These are phyloP conservation scores for Penaeus chinensis DNA, from an alignment of 1,140 invertebrate species.

Conservation along the genomic window DNA sequence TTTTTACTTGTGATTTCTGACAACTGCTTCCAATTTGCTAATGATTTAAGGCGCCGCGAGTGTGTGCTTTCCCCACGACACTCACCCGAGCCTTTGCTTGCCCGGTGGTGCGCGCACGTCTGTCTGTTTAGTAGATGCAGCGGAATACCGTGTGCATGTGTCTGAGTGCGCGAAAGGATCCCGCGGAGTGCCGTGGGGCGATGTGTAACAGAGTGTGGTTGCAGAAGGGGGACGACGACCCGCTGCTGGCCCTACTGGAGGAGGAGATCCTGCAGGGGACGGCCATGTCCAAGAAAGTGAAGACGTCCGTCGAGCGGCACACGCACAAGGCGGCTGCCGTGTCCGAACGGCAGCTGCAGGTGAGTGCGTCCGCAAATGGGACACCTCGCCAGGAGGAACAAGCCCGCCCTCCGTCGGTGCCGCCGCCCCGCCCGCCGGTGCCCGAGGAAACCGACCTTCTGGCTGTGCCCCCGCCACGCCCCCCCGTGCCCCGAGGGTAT, in stretches of 20 bases:
- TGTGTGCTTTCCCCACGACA: no score
- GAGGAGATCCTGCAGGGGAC: constrained; percentile 31
- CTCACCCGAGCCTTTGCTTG: no score
- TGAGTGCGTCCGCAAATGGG: background rate
- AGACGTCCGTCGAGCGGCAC: background rate
- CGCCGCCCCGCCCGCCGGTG: constrained; percentile 41
- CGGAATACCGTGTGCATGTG: constrained; percentile 3
- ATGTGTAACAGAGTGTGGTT: constrained; percentile 26
- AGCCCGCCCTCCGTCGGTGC: background rate
- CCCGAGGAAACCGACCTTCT: constrained; percentile 38
- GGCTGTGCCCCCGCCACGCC: constrained; percentile 54
- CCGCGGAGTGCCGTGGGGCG: background rate
- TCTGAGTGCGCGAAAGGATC: background rate
- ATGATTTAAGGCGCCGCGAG: no score
- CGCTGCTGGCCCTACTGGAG: constrained; percentile 38
- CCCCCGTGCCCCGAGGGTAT: constrained; percentile 46
- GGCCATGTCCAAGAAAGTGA: constrained; percentile 20
- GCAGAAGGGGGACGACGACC: constrained; percentile 36
- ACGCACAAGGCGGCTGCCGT: background rate
- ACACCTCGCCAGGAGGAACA: background rate
- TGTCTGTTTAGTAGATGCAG: no score
- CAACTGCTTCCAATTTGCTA: no score
- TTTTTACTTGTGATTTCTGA: no score
- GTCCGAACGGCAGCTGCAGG: background rate
- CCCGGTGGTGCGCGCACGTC: no score